Conservation (phyloP, 2,888 invertebrate species). For the Tiliacea citrago region DNA sequence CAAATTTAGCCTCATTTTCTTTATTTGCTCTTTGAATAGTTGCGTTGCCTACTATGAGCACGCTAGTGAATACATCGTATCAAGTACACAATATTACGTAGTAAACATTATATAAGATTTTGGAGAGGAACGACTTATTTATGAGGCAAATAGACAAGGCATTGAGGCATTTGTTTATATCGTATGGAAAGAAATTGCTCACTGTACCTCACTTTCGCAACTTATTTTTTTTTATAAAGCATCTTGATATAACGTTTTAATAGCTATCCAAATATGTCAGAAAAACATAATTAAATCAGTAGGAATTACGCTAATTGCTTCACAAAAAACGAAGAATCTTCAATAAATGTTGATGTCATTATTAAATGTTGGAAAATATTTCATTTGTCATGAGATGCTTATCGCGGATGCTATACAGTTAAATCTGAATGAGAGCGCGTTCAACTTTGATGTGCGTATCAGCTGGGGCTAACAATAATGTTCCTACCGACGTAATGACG, state of each 20-base stretch:
- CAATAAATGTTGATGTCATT: slow-evolving; percentile 39
- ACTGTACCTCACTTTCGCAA: slow-evolving; percentile 5
- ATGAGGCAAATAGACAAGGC: not conserved
- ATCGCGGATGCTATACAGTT: slow-evolving; percentile 54
- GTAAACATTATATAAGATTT: not conserved
- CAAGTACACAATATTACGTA: slow-evolving; percentile 4
- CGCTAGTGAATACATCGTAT: slow-evolving; percentile 18
- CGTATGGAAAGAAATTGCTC: not conserved
- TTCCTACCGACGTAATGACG: not conserved
- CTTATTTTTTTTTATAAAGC: not conserved
- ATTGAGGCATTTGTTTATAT: not conserved
- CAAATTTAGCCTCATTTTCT: slow-evolving; percentile 63
- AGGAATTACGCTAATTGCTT: slow-evolving; percentile 48
- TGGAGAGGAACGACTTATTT: not conserved
- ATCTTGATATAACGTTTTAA: slow-evolving; percentile 11
- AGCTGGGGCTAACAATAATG: slow-evolving; percentile 36
- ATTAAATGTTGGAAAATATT: slow-evolving; percentile 45
- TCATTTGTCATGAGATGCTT: slow-evolving; percentile 52
- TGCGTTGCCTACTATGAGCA: slow-evolving; percentile 20
- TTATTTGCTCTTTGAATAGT: slow-evolving; percentile 40
- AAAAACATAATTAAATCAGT: slow-evolving; percentile 42
- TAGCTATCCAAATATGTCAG: slow-evolving; percentile 12
- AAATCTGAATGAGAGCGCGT: slow-evolving; percentile 40
- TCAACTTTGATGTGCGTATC: slow-evolving; percentile 36
- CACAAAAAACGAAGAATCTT: slow-evolving; percentile 19